Evolutionary conservation across 2,797 vertebrate species (phyloP).

Genomic region (Hipposideros larvatus): DNA sequence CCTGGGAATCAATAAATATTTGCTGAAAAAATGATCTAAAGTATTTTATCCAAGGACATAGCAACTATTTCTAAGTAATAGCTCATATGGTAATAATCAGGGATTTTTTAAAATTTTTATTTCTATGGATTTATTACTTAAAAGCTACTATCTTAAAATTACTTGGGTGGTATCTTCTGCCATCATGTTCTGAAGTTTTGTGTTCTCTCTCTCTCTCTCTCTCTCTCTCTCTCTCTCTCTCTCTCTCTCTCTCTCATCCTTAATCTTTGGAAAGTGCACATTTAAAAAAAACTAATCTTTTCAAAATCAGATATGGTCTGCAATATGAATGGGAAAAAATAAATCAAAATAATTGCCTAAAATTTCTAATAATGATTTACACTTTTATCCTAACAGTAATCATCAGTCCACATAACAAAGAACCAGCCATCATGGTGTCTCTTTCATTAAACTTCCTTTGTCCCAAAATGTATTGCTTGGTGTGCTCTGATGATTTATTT

Average conservation of each 20-base stretch:
- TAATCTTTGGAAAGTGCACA: not conserved
- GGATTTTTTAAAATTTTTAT: not conserved
- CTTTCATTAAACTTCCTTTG: slow-evolving; percentile 79
- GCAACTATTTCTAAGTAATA: not conserved
- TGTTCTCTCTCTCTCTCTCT: too few relatives aligned
- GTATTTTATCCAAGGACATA: not conserved
- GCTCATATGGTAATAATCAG: not conserved
- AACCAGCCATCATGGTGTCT: slow-evolving; percentile 21
- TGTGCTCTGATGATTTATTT: slow-evolving; percentile 70
- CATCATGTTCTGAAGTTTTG: not conserved
- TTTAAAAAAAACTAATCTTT: not conserved
- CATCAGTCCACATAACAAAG: slow-evolving; percentile 53
- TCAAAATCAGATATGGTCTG: slow-evolving; percentile 61
- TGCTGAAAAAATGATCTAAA: not conserved
- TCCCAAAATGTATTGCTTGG: slow-evolving; percentile 45
- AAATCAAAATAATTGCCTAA: slow-evolving; percentile 68
- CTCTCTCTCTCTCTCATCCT: not conserved
- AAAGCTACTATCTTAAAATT: slow-evolving; percentile 35
- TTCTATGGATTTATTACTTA: not conserved
- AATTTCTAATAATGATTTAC: slow-evolving; percentile 65
- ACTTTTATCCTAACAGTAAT: slow-evolving; percentile 70
- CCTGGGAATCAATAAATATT: not conserved
- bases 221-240: too few relatives aligned
- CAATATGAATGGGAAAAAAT: slow-evolving; percentile 72
- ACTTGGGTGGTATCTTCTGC: not conserved